Evolutionary conservation across 2,113 vertebrate species (phyloP).

Genomic region (Strigops habroptila): DNA sequence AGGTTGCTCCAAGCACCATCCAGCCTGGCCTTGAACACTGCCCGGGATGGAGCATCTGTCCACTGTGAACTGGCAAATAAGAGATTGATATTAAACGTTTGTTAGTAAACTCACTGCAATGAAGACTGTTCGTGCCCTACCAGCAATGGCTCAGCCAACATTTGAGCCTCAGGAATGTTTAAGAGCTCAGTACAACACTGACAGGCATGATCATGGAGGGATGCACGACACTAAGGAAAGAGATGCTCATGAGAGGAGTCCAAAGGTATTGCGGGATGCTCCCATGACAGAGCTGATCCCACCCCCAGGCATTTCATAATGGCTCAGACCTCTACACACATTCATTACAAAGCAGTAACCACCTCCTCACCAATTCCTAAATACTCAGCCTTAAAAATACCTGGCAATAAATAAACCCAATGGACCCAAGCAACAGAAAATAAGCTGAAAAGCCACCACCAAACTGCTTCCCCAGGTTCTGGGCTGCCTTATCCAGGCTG

Average conservation of each 20-base stretch:
- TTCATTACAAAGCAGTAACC: no score
- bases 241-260: neutral
- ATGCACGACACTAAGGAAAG: neutral
- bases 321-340: accelerated
- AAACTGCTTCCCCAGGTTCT: neutral
- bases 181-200: neutral
- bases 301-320: accelerated
- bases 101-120: neutral
- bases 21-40: neutral
- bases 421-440: neutral
- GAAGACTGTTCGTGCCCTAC: neutral
- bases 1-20: neutral
- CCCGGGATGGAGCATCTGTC: neutral
- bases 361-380: neutral
- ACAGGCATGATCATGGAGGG: neutral
- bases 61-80: neutral
- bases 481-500: neutral
- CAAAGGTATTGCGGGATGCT: accelerated
- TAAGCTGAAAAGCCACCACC: neutral
- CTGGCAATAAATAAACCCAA: neutral
- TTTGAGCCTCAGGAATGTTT: accelerated
- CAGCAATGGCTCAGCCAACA: neutral
- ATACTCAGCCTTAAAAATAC: neutral
- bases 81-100: neutral
- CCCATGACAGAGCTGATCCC: neutral